Conservation (phyloP, 1,140 invertebrate genomes). For the Calosoma granatense region DNA sequence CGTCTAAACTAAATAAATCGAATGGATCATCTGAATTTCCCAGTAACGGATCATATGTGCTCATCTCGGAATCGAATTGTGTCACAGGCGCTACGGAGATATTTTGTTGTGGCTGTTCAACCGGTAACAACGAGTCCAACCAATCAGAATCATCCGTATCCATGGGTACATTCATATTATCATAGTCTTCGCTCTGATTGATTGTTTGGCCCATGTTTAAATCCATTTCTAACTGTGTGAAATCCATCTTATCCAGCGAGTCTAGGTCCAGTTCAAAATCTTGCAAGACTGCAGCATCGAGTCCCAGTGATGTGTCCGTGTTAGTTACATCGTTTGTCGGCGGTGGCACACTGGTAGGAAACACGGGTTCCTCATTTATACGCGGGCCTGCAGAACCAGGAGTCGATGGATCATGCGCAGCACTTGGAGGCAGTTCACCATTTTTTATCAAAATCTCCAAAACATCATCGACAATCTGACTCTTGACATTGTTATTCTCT, state of each 20-base stretch:
- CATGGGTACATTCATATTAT: constrained; percentile 40
- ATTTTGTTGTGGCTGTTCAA: constrained; percentile 23
- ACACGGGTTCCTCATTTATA: constrained; percentile 23
- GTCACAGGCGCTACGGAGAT: constrained; percentile 23
- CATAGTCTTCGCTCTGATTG: not conserved
- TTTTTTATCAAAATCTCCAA: constrained; percentile 91
- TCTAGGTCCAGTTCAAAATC: constrained; percentile 42
- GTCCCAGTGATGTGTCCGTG: constrained; percentile 34
- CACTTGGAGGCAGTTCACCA: constrained; percentile 82
- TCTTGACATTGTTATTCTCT: constrained; percentile 53
- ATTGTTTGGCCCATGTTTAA: constrained; percentile 29
- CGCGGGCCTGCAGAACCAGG: constrained; percentile 44
- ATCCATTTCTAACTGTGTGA: constrained; percentile 42
- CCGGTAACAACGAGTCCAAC: constrained; percentile 56
- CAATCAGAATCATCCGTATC: constrained; percentile 64
- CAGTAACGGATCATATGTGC: constrained; percentile 51
- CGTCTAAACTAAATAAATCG: constrained; percentile 61
- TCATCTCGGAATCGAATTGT: constrained; percentile 32
- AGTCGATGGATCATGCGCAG: constrained; percentile 64
- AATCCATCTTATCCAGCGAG: constrained; percentile 45
- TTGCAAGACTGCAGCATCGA: constrained; percentile 32
- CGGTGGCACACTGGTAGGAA: constrained; percentile 30
- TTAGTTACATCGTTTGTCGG: constrained; percentile 33
- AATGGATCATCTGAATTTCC: constrained; percentile 52
- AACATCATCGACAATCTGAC: constrained; percentile 87